These are phyloP conservation scores for Herpetotheres cachinnans DNA, from an alignment of 2,113 vertebrate genomes.

Conservation along the genomic window DNA sequence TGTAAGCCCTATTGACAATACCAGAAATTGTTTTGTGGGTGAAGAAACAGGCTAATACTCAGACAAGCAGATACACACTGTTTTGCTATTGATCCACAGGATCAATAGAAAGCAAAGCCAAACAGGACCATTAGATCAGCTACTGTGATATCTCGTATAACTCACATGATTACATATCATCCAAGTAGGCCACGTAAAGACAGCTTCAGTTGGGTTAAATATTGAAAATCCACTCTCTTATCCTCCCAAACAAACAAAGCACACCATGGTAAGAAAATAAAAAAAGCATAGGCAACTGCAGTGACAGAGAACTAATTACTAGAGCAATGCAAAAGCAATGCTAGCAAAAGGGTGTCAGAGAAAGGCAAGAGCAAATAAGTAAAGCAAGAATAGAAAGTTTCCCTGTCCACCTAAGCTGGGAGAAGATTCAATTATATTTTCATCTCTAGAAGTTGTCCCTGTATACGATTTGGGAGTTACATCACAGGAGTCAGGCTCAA, in stretches of 20 bases:
- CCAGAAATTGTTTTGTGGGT: background rate
- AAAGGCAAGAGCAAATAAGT: background rate
- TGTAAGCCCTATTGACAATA: background rate
- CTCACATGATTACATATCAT: background rate
- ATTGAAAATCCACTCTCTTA: background rate
- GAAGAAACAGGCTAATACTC: background rate
- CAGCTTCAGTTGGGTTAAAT: background rate
- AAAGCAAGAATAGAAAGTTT: background rate
- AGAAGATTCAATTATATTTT: background rate
- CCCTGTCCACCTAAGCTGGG: background rate
- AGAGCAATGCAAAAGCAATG: background rate
- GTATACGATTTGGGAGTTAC: background rate
- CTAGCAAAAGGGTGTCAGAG: background rate
- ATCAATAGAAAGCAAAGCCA: background rate
- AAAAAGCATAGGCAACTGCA: background rate
- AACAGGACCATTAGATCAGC: background rate
- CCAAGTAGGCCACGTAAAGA: background rate
- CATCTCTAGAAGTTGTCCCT: background rate
- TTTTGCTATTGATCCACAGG: background rate
- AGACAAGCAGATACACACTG: background rate
- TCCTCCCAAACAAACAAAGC: background rate
- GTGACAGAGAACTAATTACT: background rate
- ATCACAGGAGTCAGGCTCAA: background rate
- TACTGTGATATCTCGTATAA: background rate
- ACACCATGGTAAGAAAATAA: background rate